Percentiles rank a stretch among this genome's conserved stretches.
phyloP scores from a whole-genome alignment of 2,113 vertebrate species.

The Zosterops pallidus region DNA sequence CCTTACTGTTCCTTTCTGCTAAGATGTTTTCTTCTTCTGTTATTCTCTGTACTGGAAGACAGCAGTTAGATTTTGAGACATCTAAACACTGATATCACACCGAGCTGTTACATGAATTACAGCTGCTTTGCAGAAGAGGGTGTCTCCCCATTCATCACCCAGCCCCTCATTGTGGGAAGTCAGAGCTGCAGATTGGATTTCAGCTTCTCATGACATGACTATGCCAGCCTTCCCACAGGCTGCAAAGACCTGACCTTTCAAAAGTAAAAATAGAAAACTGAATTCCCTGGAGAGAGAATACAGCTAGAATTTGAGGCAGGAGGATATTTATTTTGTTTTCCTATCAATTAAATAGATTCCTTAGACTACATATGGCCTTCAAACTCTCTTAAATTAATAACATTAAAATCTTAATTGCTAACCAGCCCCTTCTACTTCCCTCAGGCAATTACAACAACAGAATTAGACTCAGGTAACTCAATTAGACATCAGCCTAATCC shows the following conservation, averaged over 20 bases:
- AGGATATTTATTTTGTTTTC: conserved; percentile 22
- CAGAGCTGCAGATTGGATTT: background rate
- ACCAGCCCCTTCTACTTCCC: conserved; percentile 23
- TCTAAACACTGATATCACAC: background rate
- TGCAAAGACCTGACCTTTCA: background rate
- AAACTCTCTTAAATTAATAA: conserved; percentile 43
- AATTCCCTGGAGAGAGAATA: background rate
- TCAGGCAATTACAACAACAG: conserved; percentile 23
- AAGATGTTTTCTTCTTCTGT: background rate
- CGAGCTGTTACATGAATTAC: background rate
- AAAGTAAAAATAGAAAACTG: conserved; percentile 39
- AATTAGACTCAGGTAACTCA: conserved; percentile 53
- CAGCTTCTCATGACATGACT: background rate
- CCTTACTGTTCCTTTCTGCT: background rate
- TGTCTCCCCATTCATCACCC: background rate
- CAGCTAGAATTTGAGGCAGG: background rate
- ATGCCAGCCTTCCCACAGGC: background rate
- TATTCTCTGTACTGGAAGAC: background rate
- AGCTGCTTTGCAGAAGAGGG: background rate
- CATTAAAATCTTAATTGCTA: conserved; percentile 52
- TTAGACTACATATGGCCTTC: conserved; percentile 6
- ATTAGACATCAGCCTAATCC: conserved; percentile 1
- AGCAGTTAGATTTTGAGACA: background rate
- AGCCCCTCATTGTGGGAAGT: background rate
- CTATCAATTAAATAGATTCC: conserved; percentile 25